Evolutionary conservation across 2,797 vertebrate genomes (phyloP).

Genomic region (Hylomyscus alleni): DNA sequence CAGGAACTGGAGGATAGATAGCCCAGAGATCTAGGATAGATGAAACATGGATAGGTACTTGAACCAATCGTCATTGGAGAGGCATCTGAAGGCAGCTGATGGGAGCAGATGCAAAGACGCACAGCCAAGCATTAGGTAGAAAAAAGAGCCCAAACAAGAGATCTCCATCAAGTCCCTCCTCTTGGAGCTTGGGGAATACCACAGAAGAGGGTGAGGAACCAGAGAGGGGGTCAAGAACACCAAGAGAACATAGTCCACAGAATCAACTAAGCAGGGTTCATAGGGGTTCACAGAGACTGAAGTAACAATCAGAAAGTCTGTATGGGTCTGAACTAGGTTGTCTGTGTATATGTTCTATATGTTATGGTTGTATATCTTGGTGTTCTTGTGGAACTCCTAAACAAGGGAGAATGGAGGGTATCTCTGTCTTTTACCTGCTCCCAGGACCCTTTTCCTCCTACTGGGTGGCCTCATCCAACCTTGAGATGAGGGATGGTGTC

Average conservation of each 20-base stretch:
- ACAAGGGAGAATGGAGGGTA: not conserved
- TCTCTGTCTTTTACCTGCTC: not conserved
- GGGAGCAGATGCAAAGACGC: not conserved
- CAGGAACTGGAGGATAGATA: not conserved
- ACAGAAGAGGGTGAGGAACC: not conserved
- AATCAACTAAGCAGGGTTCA: not conserved
- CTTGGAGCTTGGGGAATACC: not conserved
- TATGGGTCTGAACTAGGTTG: not conserved
- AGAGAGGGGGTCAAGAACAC: not conserved
- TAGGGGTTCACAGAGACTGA: not conserved
- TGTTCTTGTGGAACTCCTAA: not conserved
- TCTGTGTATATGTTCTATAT: not conserved
- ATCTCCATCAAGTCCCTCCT: not conserved
- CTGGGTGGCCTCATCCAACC: not conserved
- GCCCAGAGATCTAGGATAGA: not conserved
- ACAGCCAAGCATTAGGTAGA: not conserved
- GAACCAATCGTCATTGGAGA: not conserved
- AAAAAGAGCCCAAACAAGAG: not conserved
- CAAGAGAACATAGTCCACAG: not conserved
- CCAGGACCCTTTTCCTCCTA: not conserved
- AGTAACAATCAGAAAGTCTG: not conserved
- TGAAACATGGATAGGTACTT: not conserved
- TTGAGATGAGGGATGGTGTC: not conserved
- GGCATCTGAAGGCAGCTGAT: not conserved
- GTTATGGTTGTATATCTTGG: not conserved